A percentile compares a stretch with the other conserved stretches of the same genome.
These are phyloP conservation scores for Calliphora vomitoria DNA, from an alignment of 2,888 invertebrate species.

Conservation along the genomic window DNA sequence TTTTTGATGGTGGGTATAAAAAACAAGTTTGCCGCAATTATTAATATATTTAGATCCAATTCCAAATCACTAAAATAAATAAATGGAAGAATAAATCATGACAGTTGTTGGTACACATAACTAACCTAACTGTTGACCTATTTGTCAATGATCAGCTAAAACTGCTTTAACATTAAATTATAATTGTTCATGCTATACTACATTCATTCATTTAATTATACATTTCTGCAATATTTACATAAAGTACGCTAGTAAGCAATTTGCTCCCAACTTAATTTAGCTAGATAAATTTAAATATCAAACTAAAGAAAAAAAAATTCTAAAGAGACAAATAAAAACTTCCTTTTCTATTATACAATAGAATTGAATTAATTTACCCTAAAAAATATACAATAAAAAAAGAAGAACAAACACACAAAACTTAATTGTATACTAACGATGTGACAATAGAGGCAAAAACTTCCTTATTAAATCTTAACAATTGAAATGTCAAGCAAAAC, in stretches of 20 bases:
- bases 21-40: no score
- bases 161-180: no score
- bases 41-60: no score
- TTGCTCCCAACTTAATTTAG: neutral
- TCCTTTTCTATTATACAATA: neutral
- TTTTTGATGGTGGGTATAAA: no score
- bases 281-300: constrained; percentile 22
- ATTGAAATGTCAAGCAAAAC: neutral
- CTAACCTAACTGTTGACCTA: no score
- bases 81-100: no score
- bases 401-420: neutral
- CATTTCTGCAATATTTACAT: no score
- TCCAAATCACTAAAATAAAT: no score
- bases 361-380: constrained; percentile 1
- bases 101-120: no score
- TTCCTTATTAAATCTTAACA: constrained; percentile 19
- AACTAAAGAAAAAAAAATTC: neutral
- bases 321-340: neutral
- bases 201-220: no score
- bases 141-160: neutral
- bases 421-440: constrained; percentile 40
- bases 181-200: no score
- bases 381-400: neutral
- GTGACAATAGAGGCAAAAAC: constrained; percentile 31
- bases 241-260: neutral